Evolutionary conservation across 2,797 vertebrate species (phyloP).

Genomic region (Crenichthys baileyi): DNA sequence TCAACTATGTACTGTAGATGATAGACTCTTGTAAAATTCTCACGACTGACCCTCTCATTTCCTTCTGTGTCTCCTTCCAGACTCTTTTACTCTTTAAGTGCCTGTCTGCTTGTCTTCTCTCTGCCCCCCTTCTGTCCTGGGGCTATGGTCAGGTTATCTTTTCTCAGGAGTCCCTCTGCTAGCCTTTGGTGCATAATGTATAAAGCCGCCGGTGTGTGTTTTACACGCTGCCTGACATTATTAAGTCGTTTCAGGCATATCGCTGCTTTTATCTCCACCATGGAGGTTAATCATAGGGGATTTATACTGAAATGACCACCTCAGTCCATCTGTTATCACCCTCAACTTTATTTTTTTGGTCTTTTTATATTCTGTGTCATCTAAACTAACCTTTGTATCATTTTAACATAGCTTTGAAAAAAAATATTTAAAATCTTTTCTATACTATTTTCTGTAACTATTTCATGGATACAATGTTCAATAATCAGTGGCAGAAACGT

Average conservation of each 20-base stretch:
- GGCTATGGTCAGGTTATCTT: slow-evolving; percentile 73
- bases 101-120: slow-evolving; percentile 18
- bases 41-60: slow-evolving; percentile 66
- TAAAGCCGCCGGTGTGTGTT: slow-evolving; percentile 78
- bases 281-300: slow-evolving; percentile 73
- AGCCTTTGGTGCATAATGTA: slow-evolving; percentile 79
- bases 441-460: background rate
- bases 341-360: slow-evolving; percentile 16
- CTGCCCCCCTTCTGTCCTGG: slow-evolving; percentile 32
- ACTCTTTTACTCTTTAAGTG: slow-evolving; percentile 28
- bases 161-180: slow-evolving; percentile 74
- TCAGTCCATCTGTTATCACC: slow-evolving; percentile 31
- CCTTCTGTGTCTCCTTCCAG: slow-evolving; percentile 42
- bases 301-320: slow-evolving; percentile 58
- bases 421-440: slow-evolving; percentile 12
- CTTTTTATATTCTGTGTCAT: background rate
- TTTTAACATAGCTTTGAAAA: slow-evolving; percentile 30
- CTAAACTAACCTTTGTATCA: slow-evolving; percentile 39
- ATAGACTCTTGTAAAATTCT: slow-evolving; percentile 75
- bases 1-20: slow-evolving; percentile 57
- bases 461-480: slow-evolving; percentile 13
- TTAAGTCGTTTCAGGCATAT: slow-evolving; percentile 72
- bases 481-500: slow-evolving; percentile 7
- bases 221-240: slow-evolving; percentile 73
- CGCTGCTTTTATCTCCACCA: slow-evolving; percentile 69